Conservation (phyloP, 2,888 invertebrate species). For the Heliconius hortense region DNA sequence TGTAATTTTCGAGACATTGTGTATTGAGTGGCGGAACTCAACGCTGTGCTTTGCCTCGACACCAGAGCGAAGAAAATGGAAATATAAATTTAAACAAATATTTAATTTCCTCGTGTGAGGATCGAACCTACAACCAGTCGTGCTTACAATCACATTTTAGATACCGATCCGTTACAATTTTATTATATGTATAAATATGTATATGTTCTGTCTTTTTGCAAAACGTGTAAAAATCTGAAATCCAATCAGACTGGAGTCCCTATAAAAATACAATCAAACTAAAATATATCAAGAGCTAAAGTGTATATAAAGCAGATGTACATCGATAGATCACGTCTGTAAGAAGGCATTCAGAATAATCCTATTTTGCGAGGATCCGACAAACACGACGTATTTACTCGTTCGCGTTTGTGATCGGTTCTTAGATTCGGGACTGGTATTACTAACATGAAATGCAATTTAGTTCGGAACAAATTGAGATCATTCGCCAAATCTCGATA, state of each 20-base stretch:
- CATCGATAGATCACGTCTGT: constrained; percentile 36
- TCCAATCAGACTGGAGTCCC: background rate
- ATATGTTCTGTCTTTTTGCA: too few species aligned
- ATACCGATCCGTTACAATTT: too few species aligned
- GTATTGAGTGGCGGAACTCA: too few species aligned
- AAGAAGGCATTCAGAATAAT: constrained; percentile 37
- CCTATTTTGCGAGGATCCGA: constrained; percentile 36
- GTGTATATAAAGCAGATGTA: constrained; percentile 28
- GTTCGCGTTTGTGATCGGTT: constrained; percentile 35
- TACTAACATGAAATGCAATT: constrained; percentile 29
- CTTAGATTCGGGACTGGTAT: constrained; percentile 30
- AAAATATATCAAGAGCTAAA: constrained; percentile 20
- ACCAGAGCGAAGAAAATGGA: too few species aligned
- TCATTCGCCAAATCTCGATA: constrained; percentile 23
- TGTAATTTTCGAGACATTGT: too few species aligned
- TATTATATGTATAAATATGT: too few species aligned
- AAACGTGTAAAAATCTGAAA: background rate
- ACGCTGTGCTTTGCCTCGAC: too few species aligned
- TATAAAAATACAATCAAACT: constrained; percentile 10
- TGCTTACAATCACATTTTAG: too few species aligned
- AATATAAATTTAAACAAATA: too few species aligned
- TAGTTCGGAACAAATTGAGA: constrained; percentile 27
- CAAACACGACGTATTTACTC: constrained; percentile 38
- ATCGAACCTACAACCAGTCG: too few species aligned
- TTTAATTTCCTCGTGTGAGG: too few species aligned